These are phyloP conservation scores for Frieseomelitta varia DNA, from an alignment of 1,140 invertebrate species.

Conservation along the genomic window DNA sequence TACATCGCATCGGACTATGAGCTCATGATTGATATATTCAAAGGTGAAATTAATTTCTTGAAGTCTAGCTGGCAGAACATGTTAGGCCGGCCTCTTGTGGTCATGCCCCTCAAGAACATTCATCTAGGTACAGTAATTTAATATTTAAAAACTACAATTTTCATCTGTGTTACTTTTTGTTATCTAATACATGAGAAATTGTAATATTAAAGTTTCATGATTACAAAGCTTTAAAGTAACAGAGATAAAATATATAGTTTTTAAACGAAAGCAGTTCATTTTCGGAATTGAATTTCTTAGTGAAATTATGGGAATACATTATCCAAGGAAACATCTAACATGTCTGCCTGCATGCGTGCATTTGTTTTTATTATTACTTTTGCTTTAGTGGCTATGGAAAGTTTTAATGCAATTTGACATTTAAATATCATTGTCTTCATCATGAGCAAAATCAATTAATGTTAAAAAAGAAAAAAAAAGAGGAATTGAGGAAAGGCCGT, in stretches of 20 bases:
- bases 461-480: constrained; percentile 36
- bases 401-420: constrained; percentile 21
- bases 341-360: constrained; percentile 64
- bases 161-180: constrained; percentile 44
- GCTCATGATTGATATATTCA: constrained; percentile 98
- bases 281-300: constrained; percentile 14
- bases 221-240: constrained; percentile 23
- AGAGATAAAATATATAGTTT: constrained; percentile 50
- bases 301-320: constrained; percentile 35
- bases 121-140: constrained; percentile 92
- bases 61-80: constrained; percentile 98
- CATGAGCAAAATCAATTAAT: constrained; percentile 42
- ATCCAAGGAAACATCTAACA: constrained; percentile 53
- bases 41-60: constrained; percentile 97
- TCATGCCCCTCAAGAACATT: constrained; percentile 92
- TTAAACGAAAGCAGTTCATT: constrained; percentile 22
- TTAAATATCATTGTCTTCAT: constrained; percentile 18
- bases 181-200: constrained; percentile 9
- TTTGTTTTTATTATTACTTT: constrained; percentile 54
- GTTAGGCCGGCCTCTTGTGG: constrained; percentile 94
- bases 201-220: constrained; percentile 2
- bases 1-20: constrained; percentile 98
- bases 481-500: constrained; percentile 23
- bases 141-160: constrained; percentile 63
- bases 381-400: constrained; percentile 45